Evolutionary conservation across 2,888 invertebrate genomes (phyloP), one percentile per base, ranked within the genome.

Genomic region (Coleophora flavipennella): DNA sequence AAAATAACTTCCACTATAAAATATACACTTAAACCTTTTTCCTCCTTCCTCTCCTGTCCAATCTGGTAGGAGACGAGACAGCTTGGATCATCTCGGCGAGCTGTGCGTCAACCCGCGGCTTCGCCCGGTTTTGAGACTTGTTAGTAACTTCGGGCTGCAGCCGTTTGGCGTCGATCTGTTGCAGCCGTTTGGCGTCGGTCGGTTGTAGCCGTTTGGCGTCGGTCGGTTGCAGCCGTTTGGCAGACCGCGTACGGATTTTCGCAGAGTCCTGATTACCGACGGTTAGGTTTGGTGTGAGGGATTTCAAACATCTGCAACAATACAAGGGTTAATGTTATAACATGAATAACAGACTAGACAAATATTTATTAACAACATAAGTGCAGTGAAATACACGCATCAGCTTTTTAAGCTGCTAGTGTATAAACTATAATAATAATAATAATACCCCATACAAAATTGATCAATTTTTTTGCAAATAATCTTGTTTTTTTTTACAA

Each of bases 221-320:
- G 0, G 71, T 70, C 6, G 60, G 64, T 25, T 71, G 76, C 0
- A 69, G 48, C 1, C 72, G 46, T 27, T 77, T 79, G 0, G 76
- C 72, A 0, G 80, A 72, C 1, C 80, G 49, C 9, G 80, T 78
- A 0, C 71, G 54, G 44, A 67, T 69, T 28, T 78, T 77, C 0
- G 75, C 71, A 0, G 77, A 73, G 10, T 79, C 80, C 20, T 72
- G 73, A 10, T 46, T 61, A 6, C 6, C 6, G 0, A 53, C 43
- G 0, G 64, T 44, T 2, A 62, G 35, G 45, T 59, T 67, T 0
- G 81, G 81, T 1, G 81, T 77, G 20, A 83, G 44, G 0, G 81
- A 75, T 44, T 81, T 80, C 52, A 84, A 74, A 46, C 76, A 84
- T 51, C 84, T 84, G 71, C 3, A 49, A 20, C n/a, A n/a, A n/a